phyloP scores from a whole-genome alignment of 2,113 vertebrate species.

The Canis aureus region DNA sequence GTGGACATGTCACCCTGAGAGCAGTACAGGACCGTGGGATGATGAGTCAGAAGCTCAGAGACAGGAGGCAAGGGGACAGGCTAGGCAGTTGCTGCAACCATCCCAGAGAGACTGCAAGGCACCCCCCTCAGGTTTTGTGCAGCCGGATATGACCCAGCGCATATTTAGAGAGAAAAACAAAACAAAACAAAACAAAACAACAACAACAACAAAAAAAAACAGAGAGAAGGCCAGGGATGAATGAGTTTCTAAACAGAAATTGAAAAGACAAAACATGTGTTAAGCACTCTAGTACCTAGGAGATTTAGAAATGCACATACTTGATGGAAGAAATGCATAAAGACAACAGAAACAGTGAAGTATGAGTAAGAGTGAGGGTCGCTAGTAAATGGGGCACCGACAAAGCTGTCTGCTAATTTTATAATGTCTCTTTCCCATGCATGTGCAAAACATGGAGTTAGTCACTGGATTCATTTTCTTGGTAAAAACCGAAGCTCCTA shows the following conservation, averaged over 20 bases:
- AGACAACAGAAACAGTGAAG: neutral
- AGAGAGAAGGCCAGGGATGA: neutral
- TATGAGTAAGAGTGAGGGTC: neutral
- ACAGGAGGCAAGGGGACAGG: neutral
- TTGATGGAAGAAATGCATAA: neutral
- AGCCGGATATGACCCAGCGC: neutral
- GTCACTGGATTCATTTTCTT: neutral
- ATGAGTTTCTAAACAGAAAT: neutral
- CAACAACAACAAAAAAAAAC: neutral
- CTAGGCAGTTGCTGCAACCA: neutral
- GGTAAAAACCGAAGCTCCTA: fast-evolving
- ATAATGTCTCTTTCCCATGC: fast-evolving
- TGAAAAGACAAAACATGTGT: neutral
- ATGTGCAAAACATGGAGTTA: fast-evolving
- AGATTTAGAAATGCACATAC: neutral
- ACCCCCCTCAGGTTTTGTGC: neutral
- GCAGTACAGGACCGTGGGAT: fast-evolving
- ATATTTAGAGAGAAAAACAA: neutral
- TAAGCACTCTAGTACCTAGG: neutral
- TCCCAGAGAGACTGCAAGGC: fast-evolving
- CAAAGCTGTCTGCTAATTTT: neutral
- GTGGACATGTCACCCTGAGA: fast-evolving
- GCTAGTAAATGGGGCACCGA: neutral
- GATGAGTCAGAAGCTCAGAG: neutral
- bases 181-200: neutral